Base-by-base conservation (phyloP, 1,140 invertebrate species). In the Daktulosphaira vitifoliae region DNA sequence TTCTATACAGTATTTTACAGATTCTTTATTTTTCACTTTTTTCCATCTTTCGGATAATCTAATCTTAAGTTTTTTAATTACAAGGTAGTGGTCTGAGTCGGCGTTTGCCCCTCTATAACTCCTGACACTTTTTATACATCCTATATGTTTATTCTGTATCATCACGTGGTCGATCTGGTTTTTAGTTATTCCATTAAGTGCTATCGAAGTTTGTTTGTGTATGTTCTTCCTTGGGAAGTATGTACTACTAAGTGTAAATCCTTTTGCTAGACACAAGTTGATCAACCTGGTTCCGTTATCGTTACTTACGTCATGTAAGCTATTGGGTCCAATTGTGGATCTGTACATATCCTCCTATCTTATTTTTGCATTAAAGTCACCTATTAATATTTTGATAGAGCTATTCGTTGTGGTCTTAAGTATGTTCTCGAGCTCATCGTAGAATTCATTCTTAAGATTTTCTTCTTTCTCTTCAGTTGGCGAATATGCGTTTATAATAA, bases 91-190 rank as follows among this genome's bases (percentile, higher is more conserved):
- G 18, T 46, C n/a, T 7, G 42, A 46, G 0, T 46, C 42, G 3
- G 15, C 16, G 8, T 46, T 18, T 18, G 16, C 42, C 6, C 6
- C 16, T 46, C 16, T 46, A 46, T 46, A 46, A 9, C 42, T 46
- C 16, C 42, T 26, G 37, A 70, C 65, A 51, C 69, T 49, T n/a
- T 33, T 49, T 2, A 62, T 42, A 50, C 20, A 49, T 11, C 15
- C 6, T 42, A 11, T 33, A 11, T 68, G 56, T 64, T 29, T 68
- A 20, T 38, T 33, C 39, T 66, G 38, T 26, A 68, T 70, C 22
- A 67, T 20, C 3, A 69, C 62, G 62, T 69, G 66, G 46, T 70
- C 65, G 44, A 70, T 69, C 68, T 70, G 67, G 37, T 68, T 68
- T 38, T 50, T 54, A 3, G 64, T 65, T 13, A 49, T 13, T 20